phyloP scores from a whole-genome alignment of 2,113 vertebrate species.

The Larimichthys crocea region DNA sequence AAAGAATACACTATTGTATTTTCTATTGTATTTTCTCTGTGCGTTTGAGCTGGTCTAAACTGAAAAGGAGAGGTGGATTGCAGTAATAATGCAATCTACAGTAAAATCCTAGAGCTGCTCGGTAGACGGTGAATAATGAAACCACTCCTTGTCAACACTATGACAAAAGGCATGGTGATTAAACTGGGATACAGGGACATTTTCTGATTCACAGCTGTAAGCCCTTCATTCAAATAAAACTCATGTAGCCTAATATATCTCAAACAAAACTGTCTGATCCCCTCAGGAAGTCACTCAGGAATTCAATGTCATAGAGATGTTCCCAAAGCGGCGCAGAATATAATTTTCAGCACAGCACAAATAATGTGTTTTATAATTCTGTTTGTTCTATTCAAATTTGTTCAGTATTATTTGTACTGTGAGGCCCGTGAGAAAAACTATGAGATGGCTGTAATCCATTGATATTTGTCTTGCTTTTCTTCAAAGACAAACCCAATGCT shows the following conservation, averaged over 20 bases:
- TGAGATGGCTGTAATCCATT: not conserved
- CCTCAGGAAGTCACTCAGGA: constrained; percentile 15
- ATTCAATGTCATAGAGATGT: constrained; percentile 24
- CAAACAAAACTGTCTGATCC: constrained; percentile 4
- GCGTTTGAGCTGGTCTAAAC: not conserved
- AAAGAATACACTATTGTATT: not conserved
- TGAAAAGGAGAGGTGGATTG: not conserved
- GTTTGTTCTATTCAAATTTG: constrained; percentile 39
- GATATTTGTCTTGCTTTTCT: constrained; percentile 14
- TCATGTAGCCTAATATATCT: constrained; percentile 8
- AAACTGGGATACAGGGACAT: constrained; percentile 25
- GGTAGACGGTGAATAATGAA: constrained; percentile 12
- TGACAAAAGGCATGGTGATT: constrained; percentile 5
- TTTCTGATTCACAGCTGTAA: constrained; percentile 14
- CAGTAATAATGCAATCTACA: constrained; percentile 14
- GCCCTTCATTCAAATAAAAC: constrained; percentile 28
- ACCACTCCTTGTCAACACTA: not conserved
- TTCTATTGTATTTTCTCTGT: not conserved
- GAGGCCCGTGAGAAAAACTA: constrained; percentile 15
- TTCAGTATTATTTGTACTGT: constrained; percentile 16
- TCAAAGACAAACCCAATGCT: not conserved
- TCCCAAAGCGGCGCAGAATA: constrained; percentile 4
- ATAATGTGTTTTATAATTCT: constrained; percentile 31
- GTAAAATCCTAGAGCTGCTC: constrained; percentile 7
- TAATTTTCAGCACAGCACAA: constrained; percentile 20